These are phyloP conservation scores for Globodera rostochiensis DNA, from an alignment of 1,140 invertebrate species.

Conservation along the genomic window DNA sequence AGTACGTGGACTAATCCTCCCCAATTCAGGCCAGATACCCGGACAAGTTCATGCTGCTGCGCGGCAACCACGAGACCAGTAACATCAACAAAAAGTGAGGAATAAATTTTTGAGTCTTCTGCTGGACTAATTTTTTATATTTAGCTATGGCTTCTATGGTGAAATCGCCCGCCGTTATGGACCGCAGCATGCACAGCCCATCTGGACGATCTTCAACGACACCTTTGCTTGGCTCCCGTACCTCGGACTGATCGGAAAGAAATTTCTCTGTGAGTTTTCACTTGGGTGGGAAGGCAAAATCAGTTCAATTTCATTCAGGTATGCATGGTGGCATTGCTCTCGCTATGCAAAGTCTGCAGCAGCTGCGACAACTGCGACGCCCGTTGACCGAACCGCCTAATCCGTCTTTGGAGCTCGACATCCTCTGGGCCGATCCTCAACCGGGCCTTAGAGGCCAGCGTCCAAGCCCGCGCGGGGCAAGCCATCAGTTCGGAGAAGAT, in stretches of 20 bases:
- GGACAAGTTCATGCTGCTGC: not conserved
- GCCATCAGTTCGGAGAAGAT: slow-evolving; percentile 53
- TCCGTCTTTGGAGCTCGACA: slow-evolving; percentile 40
- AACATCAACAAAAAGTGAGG: not conserved
- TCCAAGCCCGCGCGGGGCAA: slow-evolving; percentile 74
- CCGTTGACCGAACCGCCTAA: not conserved
- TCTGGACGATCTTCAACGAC: no score
- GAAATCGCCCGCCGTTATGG: no score
- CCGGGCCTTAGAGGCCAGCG: slow-evolving; percentile 41
- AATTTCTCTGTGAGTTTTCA: no score
- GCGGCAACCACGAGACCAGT: slow-evolving; percentile 7
- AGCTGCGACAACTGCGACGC: not conserved
- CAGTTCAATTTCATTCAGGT: no score
- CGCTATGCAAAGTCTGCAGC: no score
- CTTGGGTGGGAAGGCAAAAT: no score
- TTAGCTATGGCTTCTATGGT: no score
- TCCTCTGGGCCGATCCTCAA: slow-evolving; percentile 66
- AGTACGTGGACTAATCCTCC: no score
- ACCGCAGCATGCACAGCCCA: no score
- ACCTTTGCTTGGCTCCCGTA: no score
- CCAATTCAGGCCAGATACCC: slow-evolving; percentile 6
- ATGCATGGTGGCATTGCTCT: no score
- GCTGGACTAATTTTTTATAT: not conserved
- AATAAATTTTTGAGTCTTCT: not conserved
- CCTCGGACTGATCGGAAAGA: no score